Conservation (phyloP, 2,113 vertebrate species). For the Poicephalus meyeri region DNA sequence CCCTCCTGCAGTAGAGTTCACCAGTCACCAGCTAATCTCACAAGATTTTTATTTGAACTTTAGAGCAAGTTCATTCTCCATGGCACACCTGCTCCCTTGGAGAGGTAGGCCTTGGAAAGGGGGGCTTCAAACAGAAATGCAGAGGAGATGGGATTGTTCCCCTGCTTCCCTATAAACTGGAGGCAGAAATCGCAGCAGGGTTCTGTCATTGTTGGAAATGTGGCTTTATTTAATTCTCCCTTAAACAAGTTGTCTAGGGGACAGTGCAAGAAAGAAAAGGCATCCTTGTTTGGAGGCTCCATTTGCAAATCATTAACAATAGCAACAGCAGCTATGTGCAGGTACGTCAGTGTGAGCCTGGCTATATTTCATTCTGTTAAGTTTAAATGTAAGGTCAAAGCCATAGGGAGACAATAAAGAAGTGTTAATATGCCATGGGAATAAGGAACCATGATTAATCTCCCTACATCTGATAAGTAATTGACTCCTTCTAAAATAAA, state of each 20-base stretch:
- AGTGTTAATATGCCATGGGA: neutral
- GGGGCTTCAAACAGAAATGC: neutral
- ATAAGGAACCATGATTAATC: slow-evolving; percentile 8
- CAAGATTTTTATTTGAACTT: neutral
- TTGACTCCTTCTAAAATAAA: neutral
- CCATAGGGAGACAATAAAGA: neutral
- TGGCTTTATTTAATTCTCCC: neutral
- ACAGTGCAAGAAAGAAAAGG: neutral
- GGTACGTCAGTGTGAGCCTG: neutral
- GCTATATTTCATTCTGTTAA: slow-evolving; percentile 1
- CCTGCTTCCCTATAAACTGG: neutral
- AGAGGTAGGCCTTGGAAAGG: neutral
- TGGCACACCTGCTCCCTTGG: neutral
- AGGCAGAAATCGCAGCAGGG: neutral
- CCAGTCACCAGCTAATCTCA: neutral
- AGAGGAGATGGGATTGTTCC: rapidly evolving
- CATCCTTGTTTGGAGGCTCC: neutral
- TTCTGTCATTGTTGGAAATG: neutral
- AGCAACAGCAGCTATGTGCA: neutral
- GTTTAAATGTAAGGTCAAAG: neutral
- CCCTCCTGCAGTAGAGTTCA: rapidly evolving
- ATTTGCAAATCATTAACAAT: slow-evolving; percentile 5
- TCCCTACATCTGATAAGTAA: neutral
- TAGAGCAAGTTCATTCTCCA: neutral
- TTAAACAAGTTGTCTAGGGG: neutral